Percentiles rank a stretch among this genome's conserved stretches.
phyloP scores from a whole-genome alignment of 2,797 vertebrate genomes.

The Telmatherina bonti region DNA sequence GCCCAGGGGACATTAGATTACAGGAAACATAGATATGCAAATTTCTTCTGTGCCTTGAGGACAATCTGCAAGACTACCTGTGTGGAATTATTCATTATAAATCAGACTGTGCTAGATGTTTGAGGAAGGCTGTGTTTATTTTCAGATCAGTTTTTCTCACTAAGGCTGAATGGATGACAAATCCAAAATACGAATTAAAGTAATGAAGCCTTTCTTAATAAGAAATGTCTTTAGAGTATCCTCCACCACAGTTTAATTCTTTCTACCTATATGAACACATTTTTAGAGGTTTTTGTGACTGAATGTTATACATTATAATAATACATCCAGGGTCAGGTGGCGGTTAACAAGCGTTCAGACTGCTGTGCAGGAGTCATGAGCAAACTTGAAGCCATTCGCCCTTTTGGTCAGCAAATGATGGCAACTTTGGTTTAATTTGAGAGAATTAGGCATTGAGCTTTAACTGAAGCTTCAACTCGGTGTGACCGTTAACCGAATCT shows the following conservation, averaged over 20 bases:
- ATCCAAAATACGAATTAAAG: not conserved
- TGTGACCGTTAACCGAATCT: not conserved
- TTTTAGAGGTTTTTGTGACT: not conserved
- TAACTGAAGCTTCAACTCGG: too few relatives aligned
- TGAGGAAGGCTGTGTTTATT: slow-evolving; percentile 14
- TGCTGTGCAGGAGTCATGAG: not conserved
- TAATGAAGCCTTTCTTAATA: too few relatives aligned
- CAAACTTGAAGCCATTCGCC: not conserved
- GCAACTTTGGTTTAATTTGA: too few relatives aligned
- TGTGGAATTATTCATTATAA: slow-evolving; percentile 68
- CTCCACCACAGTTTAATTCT: too few relatives aligned
- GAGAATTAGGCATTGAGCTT: too few relatives aligned
- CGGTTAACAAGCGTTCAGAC: not conserved
- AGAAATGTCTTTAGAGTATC: too few relatives aligned
- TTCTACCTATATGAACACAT: too few relatives aligned
- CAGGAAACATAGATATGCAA: slow-evolving; percentile 49
- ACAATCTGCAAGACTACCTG: slow-evolving; percentile 43
- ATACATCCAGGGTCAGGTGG: not conserved
- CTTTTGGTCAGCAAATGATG: not conserved
- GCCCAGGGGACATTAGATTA: slow-evolving; percentile 45
- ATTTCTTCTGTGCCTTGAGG: slow-evolving; percentile 52
- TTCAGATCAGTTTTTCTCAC: slow-evolving; percentile 11
- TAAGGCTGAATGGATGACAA: slow-evolving; percentile 13
- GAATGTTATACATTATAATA: not conserved
- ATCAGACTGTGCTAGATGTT: slow-evolving; percentile 30